Conservation (phyloP, 2,113 vertebrate species). For the Isurus oxyrinchus region DNA sequence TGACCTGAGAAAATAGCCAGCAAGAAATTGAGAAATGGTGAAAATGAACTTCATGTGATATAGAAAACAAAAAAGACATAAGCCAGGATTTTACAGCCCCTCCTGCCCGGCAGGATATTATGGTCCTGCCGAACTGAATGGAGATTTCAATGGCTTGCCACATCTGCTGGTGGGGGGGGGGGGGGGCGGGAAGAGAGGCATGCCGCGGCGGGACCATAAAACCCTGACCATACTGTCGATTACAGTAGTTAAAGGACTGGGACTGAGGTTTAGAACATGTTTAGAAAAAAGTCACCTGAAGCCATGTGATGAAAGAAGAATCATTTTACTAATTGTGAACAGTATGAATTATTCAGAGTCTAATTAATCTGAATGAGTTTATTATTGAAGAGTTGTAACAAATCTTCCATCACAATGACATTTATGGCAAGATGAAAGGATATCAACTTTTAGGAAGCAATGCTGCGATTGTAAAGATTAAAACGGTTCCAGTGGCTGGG, state of each 20-base stretch:
- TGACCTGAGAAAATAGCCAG: background rate
- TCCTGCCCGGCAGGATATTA: no score
- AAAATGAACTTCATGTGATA: background rate
- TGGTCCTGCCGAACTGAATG: no score
- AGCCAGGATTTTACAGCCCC: no score
- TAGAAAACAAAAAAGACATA: background rate
- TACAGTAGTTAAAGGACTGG: background rate
- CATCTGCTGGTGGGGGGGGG: no score
- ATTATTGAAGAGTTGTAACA: background rate
- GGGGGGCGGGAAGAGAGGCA: no score
- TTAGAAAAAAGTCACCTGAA: background rate
- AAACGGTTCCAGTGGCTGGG: background rate
- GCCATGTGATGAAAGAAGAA: background rate
- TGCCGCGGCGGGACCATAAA: no score
- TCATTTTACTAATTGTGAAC: background rate
- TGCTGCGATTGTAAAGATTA: background rate
- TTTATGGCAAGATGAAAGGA: slow-evolving; percentile 26
- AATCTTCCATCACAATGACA: background rate
- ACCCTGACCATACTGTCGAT: background rate
- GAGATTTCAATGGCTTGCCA: no score
- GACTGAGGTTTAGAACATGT: background rate
- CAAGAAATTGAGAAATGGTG: background rate
- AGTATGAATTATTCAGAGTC: background rate
- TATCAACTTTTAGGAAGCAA: background rate
- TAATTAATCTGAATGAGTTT: background rate